Conservation (phyloP, 2,888 invertebrate species). For the Amphipyra berbera region DNA sequence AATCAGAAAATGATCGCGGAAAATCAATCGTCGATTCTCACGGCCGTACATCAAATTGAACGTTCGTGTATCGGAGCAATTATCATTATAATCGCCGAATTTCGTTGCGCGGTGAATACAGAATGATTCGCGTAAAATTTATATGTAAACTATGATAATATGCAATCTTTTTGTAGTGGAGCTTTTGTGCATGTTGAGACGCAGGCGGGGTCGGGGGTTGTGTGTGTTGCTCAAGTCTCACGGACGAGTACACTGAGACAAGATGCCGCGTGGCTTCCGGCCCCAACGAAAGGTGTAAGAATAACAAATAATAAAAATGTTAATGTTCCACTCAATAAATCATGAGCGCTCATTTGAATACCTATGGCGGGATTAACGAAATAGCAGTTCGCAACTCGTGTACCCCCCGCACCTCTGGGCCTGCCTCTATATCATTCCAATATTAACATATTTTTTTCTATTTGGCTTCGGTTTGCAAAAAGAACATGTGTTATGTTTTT, state of each 20-base stretch:
- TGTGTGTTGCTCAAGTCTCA: constrained; percentile 82
- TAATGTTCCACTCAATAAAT: constrained; percentile 91
- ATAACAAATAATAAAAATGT: constrained; percentile 91
- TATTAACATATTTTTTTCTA: constrained; percentile 78
- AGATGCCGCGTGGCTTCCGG: constrained; percentile 89
- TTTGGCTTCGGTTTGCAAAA: constrained; percentile 59
- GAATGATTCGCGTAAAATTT: constrained; percentile 89
- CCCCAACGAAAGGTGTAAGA: constrained; percentile 87
- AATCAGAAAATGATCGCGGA: constrained; percentile 79
- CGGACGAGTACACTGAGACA: constrained; percentile 88
- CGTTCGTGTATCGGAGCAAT: constrained; percentile 86
- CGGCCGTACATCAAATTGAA: constrained; percentile 86
- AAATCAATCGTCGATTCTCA: constrained; percentile 87
- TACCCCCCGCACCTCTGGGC: constrained; percentile 66
- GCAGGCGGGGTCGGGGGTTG: constrained; percentile 75
- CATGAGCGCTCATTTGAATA: constrained; percentile 89
- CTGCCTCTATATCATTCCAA: constrained; percentile 70
- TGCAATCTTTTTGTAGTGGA: constrained; percentile 79
- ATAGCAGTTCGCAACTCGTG: constrained; percentile 72
- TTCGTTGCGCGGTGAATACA: constrained; percentile 84
- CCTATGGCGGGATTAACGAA: constrained; percentile 87
- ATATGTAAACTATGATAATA: constrained; percentile 90
- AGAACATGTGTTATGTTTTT: constrained; percentile 27
- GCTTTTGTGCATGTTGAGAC: constrained; percentile 75
- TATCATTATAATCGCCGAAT: constrained; percentile 87